Evolutionary conservation across 2,797 vertebrate species (phyloP), one percentile per base, ranked within the genome.

Genomic region (Threskiornis aethiopicus): DNA sequence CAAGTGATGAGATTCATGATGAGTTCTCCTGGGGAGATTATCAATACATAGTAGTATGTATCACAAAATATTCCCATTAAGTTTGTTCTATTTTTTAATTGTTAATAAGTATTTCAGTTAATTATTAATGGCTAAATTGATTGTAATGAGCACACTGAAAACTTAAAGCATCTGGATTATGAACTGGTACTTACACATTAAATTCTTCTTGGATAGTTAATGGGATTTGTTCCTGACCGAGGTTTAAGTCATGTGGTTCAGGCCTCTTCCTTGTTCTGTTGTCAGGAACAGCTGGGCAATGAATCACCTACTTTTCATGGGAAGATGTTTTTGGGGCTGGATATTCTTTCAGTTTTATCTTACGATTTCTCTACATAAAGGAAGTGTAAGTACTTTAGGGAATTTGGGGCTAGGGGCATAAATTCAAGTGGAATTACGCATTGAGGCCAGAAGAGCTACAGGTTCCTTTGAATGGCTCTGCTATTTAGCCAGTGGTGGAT

Each of bases 11-110:
- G 49, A 52, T 52, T 76, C 3, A 5, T 15, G 11, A 70, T 70
- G 55, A 46, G 11, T 33, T 83, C 25, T 80, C 85, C 55, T 88
- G 52, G 47, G 29, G 67, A 71, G 39, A 42, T 66, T 82, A 77
- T 39, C 5, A 2, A n/a, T 69, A 61, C 0, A 1, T 37, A 58
- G 31, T 72, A 87, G 29, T 41, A 54, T 1, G 0, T 52, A 42
- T 84, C 85, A 65, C 64, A 73, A 37, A 93, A 73, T 51, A 77
- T 9, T 80, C 42, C 59, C 59, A 39, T 87, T 58, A 72, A 61
- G 29, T 73, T 85, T 14, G 3, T 72, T 94, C 47, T 58, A 7
- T 17, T 79, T 87, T 69, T 52, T 39, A 70, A 58, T 66, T 1
- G 4, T 73, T 91, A 83, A 61, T 84, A 78, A 79, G 4, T 51